These are phyloP conservation scores for Tyrophagus putrescentiae DNA, from an alignment of 1,140 invertebrate species.

Conservation along the genomic window DNA sequence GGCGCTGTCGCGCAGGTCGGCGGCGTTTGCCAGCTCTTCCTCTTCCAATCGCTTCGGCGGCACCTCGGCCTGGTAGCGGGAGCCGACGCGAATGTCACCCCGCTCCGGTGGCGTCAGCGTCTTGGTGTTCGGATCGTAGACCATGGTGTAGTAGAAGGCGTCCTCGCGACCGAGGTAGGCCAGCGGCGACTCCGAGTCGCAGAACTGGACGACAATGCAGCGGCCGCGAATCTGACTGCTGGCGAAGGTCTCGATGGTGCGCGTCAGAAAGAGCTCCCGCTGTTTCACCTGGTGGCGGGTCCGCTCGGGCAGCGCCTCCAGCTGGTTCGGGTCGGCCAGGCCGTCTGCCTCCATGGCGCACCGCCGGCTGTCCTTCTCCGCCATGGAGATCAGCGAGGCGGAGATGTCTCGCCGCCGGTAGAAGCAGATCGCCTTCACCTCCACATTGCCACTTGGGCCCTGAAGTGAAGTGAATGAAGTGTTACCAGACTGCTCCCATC, in stretches of 20 bases:
- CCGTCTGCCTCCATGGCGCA: slow-evolving; percentile 44
- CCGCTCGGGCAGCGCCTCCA: slow-evolving; percentile 42
- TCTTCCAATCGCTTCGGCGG: slow-evolving; percentile 40
- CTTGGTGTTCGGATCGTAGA: slow-evolving; percentile 96
- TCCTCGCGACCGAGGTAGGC: slow-evolving; percentile 94
- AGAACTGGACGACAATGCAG: slow-evolving; percentile 91
- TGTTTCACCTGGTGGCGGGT: slow-evolving; percentile 90
- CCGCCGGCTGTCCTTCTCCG: slow-evolving; percentile 97
- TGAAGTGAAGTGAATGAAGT: too few relatives aligned
- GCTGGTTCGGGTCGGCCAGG: slow-evolving; percentile 54
- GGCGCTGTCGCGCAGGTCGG: slow-evolving; percentile 54
- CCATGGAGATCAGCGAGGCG: slow-evolving; percentile 75
- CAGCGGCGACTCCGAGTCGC: slow-evolving; percentile 87
- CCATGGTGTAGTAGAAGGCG: slow-evolving; percentile 47
- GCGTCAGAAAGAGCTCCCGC: slow-evolving; percentile 89
- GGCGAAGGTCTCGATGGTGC: slow-evolving; percentile 92
- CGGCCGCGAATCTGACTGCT: slow-evolving; percentile 97
- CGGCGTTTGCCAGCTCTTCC: slow-evolving; percentile 33
- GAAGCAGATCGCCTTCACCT: slow-evolving; percentile 98
- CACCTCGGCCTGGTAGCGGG: slow-evolving; percentile 83
- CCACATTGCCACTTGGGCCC: slow-evolving; percentile 90
- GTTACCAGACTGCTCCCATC: too few relatives aligned
- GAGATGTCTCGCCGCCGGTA: slow-evolving; percentile 91
- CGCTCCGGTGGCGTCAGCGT: slow-evolving; percentile 87
- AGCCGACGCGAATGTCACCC: slow-evolving; percentile 85